These are phyloP conservation scores for Sorex fumeus DNA, from an alignment of 2,113 vertebrate genomes.

Conservation along the genomic window DNA sequence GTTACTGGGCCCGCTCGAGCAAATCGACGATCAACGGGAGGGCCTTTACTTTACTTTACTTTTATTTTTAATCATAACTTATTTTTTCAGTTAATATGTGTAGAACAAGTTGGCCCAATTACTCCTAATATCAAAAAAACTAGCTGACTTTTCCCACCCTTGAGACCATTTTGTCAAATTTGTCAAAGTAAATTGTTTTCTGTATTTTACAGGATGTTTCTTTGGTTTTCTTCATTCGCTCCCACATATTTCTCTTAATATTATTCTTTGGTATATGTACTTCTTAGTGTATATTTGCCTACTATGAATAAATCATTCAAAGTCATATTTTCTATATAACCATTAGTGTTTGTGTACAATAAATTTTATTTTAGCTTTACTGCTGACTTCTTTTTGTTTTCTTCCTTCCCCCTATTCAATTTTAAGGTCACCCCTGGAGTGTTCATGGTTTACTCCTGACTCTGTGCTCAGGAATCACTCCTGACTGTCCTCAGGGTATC, in stretches of 20 bases:
- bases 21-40: no score
- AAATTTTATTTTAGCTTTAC: slow-evolving; percentile 43
- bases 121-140: slow-evolving; percentile 10
- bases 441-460: no score
- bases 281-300: not conserved
- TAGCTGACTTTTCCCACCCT: not conserved
- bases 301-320: not conserved
- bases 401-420: no score
- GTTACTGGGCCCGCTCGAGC: no score
- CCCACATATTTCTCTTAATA: not conserved
- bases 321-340: not conserved
- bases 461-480: no score
- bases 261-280: not conserved
- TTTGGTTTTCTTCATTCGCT: not conserved
- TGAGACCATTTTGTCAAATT: not conserved
- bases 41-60: no score
- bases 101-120: not conserved
- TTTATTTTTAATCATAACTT: not conserved
- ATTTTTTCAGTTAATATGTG: not conserved
- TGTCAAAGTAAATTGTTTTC: not conserved
- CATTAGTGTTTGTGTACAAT: not conserved
- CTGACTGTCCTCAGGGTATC: no score
- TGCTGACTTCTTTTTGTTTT: slow-evolving; percentile 30
- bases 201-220: slow-evolving; percentile 1
- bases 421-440: no score